Conservation (phyloP, 2,113 vertebrate genomes). For the Phalacrocorax pelagicus region DNA sequence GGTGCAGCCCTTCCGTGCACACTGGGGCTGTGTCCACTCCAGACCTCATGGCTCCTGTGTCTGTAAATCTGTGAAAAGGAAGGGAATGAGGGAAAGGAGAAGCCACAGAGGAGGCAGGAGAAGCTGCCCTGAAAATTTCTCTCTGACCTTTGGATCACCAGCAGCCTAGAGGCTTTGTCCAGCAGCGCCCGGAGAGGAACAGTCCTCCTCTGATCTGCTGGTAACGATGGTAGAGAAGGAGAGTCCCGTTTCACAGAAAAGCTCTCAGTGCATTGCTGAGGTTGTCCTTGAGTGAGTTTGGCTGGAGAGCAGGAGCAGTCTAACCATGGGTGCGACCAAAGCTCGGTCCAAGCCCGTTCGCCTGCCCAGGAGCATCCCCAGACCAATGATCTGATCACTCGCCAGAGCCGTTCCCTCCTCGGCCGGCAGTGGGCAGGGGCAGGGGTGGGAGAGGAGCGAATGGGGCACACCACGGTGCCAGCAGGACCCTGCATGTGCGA, state of each 20-base stretch:
- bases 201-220: neutral
- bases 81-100: neutral
- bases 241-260: neutral
- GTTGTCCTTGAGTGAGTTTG: rapidly evolving
- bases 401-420: rapidly evolving
- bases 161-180: neutral
- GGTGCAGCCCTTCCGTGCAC: neutral
- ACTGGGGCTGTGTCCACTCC: neutral
- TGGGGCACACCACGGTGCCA: rapidly evolving
- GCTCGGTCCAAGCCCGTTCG: rapidly evolving
- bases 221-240: neutral
- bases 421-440: neutral
- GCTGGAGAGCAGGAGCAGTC: neutral
- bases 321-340: neutral
- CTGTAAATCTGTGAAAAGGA: neutral
- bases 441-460: neutral
- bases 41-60: rapidly evolving
- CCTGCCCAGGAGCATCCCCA: neutral
- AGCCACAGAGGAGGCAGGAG: neutral
- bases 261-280: rapidly evolving
- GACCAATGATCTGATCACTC: rapidly evolving
- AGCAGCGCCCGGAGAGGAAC: rapidly evolving
- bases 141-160: neutral
- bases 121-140: neutral
- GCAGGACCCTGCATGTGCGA: rapidly evolving